A percentile compares a stretch with the other conserved stretches of the same genome.
These are phyloP conservation scores for Carollia perspicillata DNA, from an alignment of 2,113 vertebrate genomes.

Conservation along the genomic window DNA sequence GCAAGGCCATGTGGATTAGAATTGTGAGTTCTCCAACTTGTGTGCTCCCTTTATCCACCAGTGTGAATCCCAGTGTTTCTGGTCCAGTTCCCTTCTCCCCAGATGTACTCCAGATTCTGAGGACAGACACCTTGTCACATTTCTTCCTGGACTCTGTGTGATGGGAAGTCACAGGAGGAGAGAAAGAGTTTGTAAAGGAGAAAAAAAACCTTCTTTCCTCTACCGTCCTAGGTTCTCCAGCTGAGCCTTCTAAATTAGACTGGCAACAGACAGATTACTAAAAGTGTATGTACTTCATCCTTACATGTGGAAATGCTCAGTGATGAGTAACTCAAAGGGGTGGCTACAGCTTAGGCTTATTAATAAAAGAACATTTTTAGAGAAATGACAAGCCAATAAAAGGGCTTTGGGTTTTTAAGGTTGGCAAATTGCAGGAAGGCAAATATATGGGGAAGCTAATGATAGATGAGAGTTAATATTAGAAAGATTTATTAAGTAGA, in stretches of 20 bases:
- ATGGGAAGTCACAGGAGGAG: neutral
- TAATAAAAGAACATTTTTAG: slow-evolving; percentile 1
- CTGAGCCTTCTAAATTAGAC: neutral
- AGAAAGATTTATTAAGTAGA: neutral
- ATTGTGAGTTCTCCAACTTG: neutral
- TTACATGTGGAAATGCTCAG: neutral
- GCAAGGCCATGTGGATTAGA: neutral
- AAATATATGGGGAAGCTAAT: neutral
- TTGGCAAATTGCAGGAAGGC: neutral
- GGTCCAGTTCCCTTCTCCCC: neutral
- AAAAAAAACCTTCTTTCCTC: neutral
- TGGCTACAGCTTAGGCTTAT: neutral
- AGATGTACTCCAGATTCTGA: neutral
- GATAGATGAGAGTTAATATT: neutral
- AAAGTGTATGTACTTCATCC: neutral
- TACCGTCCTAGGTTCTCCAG: neutral
- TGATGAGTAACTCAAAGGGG: neutral
- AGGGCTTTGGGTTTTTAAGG: neutral
- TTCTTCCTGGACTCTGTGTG: neutral
- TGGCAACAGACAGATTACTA: neutral
- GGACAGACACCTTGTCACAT: neutral
- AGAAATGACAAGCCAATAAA: neutral
- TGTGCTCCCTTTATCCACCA: neutral
- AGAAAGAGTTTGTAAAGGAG: neutral
- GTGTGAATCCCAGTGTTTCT: neutral